Conservation (phyloP, 2,113 vertebrate species). For the Prietella phreatophila region DNA sequence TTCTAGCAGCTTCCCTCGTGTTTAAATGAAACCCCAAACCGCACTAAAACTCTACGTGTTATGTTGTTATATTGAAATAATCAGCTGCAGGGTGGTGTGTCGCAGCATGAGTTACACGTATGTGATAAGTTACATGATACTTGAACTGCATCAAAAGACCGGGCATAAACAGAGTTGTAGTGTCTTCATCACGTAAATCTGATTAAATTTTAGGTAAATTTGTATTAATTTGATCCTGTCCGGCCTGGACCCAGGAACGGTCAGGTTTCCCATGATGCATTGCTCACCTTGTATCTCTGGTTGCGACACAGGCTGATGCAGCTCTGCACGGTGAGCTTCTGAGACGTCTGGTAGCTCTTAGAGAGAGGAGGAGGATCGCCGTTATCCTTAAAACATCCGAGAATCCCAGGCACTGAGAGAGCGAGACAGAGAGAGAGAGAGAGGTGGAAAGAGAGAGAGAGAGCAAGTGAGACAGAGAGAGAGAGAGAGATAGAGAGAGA, state of each 20-base stretch:
- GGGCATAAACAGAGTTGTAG: neutral
- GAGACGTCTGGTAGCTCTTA: conserved; percentile 87
- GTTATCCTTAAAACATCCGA: conserved; percentile 93
- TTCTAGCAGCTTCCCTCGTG: neutral
- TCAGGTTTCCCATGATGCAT: neutral
- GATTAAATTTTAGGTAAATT: too few species aligned
- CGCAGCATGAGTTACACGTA: neutral
- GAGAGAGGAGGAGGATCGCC: conserved; percentile 89
- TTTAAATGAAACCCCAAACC: neutral
- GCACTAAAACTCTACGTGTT: neutral
- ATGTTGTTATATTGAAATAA: neutral
- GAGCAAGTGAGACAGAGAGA: conserved; percentile 18
- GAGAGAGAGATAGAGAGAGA: neutral
- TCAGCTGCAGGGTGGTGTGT: neutral
- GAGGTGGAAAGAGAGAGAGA: neutral
- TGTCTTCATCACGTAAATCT: neutral
- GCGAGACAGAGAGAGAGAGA: conserved; percentile 25
- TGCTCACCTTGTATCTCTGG: conserved; percentile 87
- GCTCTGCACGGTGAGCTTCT: conserved; percentile 92
- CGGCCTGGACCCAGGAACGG: neutral
- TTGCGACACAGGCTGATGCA: conserved; percentile 93
- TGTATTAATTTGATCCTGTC: neutral
- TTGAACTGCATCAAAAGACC: neutral
- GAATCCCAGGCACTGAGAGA: conserved; percentile 89
- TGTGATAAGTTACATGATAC: too few species aligned